Conservation (phyloP, 2,797 vertebrate species). For the Ceryle rudis region DNA sequence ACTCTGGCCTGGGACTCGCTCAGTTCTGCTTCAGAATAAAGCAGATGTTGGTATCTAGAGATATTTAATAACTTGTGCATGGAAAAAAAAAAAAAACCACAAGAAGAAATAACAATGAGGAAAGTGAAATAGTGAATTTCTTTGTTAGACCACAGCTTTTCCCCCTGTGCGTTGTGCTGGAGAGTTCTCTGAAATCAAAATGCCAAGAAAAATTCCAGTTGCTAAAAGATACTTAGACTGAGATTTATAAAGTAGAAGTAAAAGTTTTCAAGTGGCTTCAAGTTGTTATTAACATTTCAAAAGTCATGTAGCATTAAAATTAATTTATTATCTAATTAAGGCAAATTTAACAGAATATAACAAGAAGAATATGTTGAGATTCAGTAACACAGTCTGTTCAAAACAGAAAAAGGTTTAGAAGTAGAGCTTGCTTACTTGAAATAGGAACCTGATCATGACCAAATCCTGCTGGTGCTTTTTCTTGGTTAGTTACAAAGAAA, state of each 20-base stretch:
- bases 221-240: neutral
- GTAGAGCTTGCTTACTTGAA: neutral
- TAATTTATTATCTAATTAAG: neutral
- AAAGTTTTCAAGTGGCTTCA: neutral
- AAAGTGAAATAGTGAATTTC: neutral
- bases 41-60: neutral
- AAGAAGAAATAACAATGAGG: neutral
- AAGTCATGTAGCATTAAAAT: neutral
- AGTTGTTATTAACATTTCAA: neutral
- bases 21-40: neutral
- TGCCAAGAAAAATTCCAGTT: neutral
- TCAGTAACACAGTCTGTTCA: neutral
- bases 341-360: neutral
- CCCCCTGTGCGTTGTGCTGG: neutral
- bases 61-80: rapidly evolving
- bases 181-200: neutral
- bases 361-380: rapidly evolving
- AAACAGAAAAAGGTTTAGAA: neutral
- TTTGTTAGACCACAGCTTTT: neutral
- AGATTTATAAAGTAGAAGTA: neutral
- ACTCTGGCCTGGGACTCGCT: neutral
- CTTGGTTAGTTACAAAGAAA: neutral
- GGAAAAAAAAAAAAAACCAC: neutral
- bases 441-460: neutral
- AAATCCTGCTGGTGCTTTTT: neutral